These are phyloP conservation scores for Pristionchus entomophagus DNA, from an alignment of 2,888 invertebrate genomes.

Conservation along the genomic window DNA sequence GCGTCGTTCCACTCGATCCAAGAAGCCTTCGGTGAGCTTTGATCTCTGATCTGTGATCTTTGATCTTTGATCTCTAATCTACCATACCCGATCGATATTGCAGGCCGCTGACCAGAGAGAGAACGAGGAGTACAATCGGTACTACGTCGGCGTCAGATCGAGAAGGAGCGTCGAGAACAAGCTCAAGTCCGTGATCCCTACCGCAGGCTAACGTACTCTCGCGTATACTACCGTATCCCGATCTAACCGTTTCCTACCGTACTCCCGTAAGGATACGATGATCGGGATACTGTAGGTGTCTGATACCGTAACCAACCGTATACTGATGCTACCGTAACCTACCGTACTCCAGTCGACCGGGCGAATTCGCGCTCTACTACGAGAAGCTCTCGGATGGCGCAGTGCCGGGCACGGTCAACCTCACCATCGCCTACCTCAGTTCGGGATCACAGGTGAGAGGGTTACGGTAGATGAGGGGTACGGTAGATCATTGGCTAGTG, in stretches of 20 bases:
- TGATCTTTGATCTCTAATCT: neutral
- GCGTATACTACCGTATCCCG: neutral
- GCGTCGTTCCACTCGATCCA: neutral
- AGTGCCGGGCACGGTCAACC: neutral
- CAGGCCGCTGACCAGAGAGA: neutral
- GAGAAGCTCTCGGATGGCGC: neutral
- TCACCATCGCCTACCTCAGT: neutral
- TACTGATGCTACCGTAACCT: neutral
- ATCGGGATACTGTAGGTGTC: no score
- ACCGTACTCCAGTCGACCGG: neutral
- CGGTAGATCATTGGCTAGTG: neutral
- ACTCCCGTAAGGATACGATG: no score
- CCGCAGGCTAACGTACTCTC: neutral
- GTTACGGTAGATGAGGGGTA: neutral
- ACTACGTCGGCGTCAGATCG: slow-evolving; percentile 1
- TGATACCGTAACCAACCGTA: no score
- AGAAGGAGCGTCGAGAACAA: neutral
- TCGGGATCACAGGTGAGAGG: neutral
- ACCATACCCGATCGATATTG: neutral
- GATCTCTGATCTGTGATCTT: neutral
- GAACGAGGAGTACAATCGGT: slow-evolving; percentile 16
- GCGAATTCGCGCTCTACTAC: slow-evolving; percentile 8
- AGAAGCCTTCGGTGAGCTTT: neutral
- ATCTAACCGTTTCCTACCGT: neutral
- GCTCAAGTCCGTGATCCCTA: slow-evolving; percentile 28